Conservation (phyloP, 1,140 invertebrate species). For the Harlomillsia oculata region DNA sequence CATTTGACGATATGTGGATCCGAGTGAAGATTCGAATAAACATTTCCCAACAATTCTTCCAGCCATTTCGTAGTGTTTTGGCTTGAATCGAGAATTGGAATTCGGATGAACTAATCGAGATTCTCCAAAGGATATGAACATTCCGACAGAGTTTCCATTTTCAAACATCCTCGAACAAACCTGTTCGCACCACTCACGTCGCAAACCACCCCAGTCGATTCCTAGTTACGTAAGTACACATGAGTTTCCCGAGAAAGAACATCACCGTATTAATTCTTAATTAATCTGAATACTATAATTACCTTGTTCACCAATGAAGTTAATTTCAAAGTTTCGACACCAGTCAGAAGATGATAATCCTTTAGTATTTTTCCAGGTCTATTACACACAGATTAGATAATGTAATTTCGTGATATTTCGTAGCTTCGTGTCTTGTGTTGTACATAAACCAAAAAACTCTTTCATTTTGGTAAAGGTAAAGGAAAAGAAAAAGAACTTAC, state of each 20-base stretch:
- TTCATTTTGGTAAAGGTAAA: too few species aligned
- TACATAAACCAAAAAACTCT: too few species aligned
- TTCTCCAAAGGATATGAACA: constrained; percentile 78
- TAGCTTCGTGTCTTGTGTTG: too few species aligned
- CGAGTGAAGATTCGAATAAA: constrained; percentile 80
- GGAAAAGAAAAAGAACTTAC: too few species aligned
- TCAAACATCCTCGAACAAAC: constrained; percentile 80
- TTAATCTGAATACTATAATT: constrained; percentile 16
- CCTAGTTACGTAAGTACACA: constrained; percentile 44
- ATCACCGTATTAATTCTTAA: constrained; percentile 17
- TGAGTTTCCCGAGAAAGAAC: neutral
- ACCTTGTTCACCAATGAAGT: constrained; percentile 84
- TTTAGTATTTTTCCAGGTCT: constrained; percentile 61
- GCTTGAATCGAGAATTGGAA: constrained; percentile 57
- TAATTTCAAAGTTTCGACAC: constrained; percentile 87
- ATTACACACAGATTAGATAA: constrained; percentile 24
- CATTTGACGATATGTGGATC: constrained; percentile 73
- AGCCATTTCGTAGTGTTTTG: constrained; percentile 80
- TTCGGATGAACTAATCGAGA: constrained; percentile 83
- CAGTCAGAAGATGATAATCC: constrained; percentile 70
- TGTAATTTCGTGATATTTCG: too few species aligned
- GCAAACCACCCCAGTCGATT: constrained; percentile 84
- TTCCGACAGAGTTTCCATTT: constrained; percentile 52
- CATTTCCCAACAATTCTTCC: constrained; percentile 58
- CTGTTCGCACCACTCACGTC: constrained; percentile 87